Evolutionary conservation across 2,797 vertebrate species (phyloP).

Genomic region (Acanthornis magna): DNA sequence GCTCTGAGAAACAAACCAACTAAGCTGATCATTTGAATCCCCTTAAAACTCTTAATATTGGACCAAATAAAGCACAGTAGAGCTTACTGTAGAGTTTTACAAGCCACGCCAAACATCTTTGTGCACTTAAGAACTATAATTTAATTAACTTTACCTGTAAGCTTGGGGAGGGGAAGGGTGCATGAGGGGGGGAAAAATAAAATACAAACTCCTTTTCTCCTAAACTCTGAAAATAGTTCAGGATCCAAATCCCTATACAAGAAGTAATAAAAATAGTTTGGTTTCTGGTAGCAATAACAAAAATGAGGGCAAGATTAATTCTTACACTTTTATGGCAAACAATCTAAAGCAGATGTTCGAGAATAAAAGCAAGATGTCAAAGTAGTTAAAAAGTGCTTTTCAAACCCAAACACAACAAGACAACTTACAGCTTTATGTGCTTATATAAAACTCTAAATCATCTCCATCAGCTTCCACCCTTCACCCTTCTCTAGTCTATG

Average conservation of each 20-base stretch:
- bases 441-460: conserved; percentile 23
- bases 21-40: conserved; percentile 7
- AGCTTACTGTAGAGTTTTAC: neutral
- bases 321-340: conserved; percentile 63
- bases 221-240: conserved; percentile 7
- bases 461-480: neutral
- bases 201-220: neutral
- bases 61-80: conserved; percentile 14
- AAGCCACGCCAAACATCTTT: neutral
- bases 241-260: conserved; percentile 2
- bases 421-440: conserved; percentile 42
- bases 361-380: conserved; percentile 54
- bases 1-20: conserved; percentile 26
- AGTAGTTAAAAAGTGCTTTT: conserved; percentile 39
- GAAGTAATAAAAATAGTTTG: conserved; percentile 55
- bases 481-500: neutral
- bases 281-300: conserved; percentile 65
- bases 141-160: conserved; percentile 1
- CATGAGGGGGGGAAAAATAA: neutral
- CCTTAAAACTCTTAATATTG: neutral
- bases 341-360: conserved; percentile 62
- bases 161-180: neutral
- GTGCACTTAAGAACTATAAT: neutral
- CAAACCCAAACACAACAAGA: conserved; percentile 54
- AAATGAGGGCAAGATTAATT: conserved; percentile 52